A percentile compares a stretch with the other conserved stretches of the same genome.
Evolutionary conservation across 1,140 invertebrate species (phyloP).

Genomic region (Sminthurinus signatus): DNA sequence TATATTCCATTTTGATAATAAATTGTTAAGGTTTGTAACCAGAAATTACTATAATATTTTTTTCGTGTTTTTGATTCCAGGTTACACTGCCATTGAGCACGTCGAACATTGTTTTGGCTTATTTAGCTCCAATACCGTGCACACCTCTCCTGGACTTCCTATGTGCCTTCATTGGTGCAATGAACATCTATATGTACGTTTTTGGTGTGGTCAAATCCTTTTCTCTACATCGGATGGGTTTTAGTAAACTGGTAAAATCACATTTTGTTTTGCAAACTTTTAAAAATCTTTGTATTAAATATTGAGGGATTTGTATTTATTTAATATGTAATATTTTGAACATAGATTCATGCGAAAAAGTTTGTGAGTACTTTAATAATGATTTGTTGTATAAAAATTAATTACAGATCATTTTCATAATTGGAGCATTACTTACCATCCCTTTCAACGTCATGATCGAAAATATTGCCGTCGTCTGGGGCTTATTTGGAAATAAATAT

Average conservation of each 20-base stretch:
- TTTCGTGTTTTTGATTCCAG: too few relatives aligned
- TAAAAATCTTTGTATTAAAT: too few relatives aligned
- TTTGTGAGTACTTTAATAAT: too few relatives aligned
- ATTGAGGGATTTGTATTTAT: too few relatives aligned
- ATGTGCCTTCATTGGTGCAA: slow-evolving; percentile 78
- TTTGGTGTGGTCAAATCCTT: slow-evolving; percentile 95
- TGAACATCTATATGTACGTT: slow-evolving; percentile 93
- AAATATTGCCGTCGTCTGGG: slow-evolving; percentile 89
- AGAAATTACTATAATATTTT: too few relatives aligned
- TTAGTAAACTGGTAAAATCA: slow-evolving; percentile 69
- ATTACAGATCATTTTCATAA: slow-evolving; percentile 69
- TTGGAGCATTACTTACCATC: slow-evolving; percentile 78
- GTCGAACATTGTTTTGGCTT: slow-evolving; percentile 77
- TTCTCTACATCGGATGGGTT: slow-evolving; percentile 74
- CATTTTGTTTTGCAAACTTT: too few relatives aligned
- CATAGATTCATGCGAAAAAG: too few relatives aligned
- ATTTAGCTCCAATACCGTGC: slow-evolving; percentile 79
- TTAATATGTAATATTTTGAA: too few relatives aligned
- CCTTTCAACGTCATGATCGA: slow-evolving; percentile 88
- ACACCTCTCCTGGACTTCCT: slow-evolving; percentile 72
- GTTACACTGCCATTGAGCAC: slow-evolving; percentile 88
- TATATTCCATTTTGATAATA: too few relatives aligned
- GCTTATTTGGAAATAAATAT: slow-evolving; percentile 82
- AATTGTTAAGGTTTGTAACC: too few relatives aligned
- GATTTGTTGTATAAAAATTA: too few relatives aligned